These are phyloP conservation scores for Hemicentrotus pulcherrimus DNA, from an alignment of 35 echinoderm and acorn worm species.

Conservation along the genomic window DNA sequence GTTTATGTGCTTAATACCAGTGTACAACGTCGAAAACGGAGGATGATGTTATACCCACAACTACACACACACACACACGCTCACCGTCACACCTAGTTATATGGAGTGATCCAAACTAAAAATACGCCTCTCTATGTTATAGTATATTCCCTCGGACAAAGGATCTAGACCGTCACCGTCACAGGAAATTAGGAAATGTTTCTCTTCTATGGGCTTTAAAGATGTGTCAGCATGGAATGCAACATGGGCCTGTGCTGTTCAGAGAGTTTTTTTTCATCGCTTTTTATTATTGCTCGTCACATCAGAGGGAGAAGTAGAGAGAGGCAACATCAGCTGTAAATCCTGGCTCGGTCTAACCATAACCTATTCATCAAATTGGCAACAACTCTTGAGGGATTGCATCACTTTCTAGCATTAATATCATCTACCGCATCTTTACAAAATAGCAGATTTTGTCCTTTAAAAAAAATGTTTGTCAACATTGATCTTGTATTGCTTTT, in stretches of 20 bases:
- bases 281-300: not conserved
- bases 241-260: not conserved
- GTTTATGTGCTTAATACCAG: not conserved
- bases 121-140: not conserved
- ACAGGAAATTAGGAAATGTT: not conserved
- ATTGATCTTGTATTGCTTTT: too few relatives aligned
- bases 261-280: not conserved
- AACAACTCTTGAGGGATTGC: not conserved
- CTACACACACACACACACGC: too few relatives aligned
- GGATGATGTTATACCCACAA: too few relatives aligned
- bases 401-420: not conserved
- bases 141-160: not conserved
- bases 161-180: not conserved
- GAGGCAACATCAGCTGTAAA: not conserved
- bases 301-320: not conserved
- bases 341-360: not conserved
- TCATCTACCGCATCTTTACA: too few relatives aligned
- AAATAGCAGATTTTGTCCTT: too few relatives aligned
- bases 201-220: not conserved
- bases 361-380: not conserved
- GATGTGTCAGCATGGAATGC: not conserved
- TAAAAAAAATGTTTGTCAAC: too few relatives aligned
- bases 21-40: not conserved
- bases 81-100: not conserved
- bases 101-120: not conserved